Evolutionary conservation across 2,888 invertebrate genomes (phyloP).

Genomic region (Baccha elongata): DNA sequence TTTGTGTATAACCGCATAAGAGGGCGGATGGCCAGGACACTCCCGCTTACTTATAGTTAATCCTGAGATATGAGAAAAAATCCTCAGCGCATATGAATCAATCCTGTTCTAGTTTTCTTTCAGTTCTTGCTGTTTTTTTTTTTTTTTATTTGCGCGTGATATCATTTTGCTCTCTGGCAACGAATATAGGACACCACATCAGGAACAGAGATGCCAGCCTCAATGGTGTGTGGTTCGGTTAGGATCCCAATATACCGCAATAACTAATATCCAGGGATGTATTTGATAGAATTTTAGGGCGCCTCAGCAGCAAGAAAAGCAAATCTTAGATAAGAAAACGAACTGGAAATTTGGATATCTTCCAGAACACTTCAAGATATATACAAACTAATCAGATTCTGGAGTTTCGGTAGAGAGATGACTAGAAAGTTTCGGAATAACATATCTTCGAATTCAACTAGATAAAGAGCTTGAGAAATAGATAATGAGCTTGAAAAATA

Average conservation of each 20-base stretch:
- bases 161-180: constrained; percentile 35
- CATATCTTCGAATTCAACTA: too few species aligned
- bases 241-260: constrained; percentile 52
- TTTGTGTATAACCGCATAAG: constrained; percentile 59
- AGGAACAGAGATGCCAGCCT: constrained; percentile 46
- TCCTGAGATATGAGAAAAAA: constrained; percentile 55
- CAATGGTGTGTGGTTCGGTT: constrained; percentile 50
- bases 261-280: constrained; percentile 5
- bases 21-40: constrained; percentile 48
- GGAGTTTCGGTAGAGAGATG: too few species aligned
- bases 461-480: too few species aligned
- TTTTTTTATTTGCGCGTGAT: constrained; percentile 63
- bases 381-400: too few species aligned
- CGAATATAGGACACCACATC: constrained; percentile 55
- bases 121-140: background rate
- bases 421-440: too few species aligned
- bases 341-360: too few species aligned
- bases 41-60: constrained; percentile 41
- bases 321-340: background rate
- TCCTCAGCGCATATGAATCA: constrained; percentile 61
- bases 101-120: constrained; percentile 65
- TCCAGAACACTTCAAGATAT: too few species aligned
- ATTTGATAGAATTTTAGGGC: background rate
- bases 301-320: background rate
- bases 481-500: too few species aligned